Evolutionary conservation across 2,888 invertebrate species (phyloP).

Genomic region (Malacosoma neustria): DNA sequence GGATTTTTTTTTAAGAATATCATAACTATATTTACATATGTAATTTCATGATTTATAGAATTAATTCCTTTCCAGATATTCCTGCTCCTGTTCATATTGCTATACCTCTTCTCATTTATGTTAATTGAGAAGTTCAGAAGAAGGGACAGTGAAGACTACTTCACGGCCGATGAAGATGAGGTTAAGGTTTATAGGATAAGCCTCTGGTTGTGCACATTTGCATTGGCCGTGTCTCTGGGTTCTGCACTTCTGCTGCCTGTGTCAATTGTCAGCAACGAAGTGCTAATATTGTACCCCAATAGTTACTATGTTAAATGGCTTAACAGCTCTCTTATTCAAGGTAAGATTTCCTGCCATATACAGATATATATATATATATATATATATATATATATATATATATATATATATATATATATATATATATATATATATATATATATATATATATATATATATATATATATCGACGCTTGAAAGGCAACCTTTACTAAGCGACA

Average conservation of each 20-base stretch:
- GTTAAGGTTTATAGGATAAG: slow-evolving; percentile 81
- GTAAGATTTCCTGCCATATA: no score
- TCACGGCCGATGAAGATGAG: slow-evolving; percentile 93
- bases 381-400: no score
- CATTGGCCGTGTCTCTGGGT: slow-evolving; percentile 94
- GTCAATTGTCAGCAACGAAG: slow-evolving; percentile 98
- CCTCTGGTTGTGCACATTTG: slow-evolving; percentile 96
- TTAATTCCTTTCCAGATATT: slow-evolving; percentile 88
- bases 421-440: no score
- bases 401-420: no score
- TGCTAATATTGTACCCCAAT: slow-evolving; percentile 93
- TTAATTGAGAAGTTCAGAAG: slow-evolving; percentile 87
- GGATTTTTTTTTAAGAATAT: no score
- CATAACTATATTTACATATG: no score
- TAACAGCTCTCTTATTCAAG: slow-evolving; percentile 97
- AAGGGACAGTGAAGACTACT: slow-evolving; percentile 88
- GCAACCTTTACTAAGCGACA: no score
- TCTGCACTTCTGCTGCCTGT: slow-evolving; percentile 96
- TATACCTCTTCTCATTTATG: slow-evolving; percentile 90
- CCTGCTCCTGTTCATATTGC: slow-evolving; percentile 87
- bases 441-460: no score
- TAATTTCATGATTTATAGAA: no score
- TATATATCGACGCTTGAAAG: no score
- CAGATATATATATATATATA: no score
- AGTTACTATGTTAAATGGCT: slow-evolving; percentile 99